A percentile compares a stretch with the other conserved stretches of the same genome.
Conservation (phyloP, 1,140 invertebrate species). For the Muscidifurax raptorellus region DNA sequence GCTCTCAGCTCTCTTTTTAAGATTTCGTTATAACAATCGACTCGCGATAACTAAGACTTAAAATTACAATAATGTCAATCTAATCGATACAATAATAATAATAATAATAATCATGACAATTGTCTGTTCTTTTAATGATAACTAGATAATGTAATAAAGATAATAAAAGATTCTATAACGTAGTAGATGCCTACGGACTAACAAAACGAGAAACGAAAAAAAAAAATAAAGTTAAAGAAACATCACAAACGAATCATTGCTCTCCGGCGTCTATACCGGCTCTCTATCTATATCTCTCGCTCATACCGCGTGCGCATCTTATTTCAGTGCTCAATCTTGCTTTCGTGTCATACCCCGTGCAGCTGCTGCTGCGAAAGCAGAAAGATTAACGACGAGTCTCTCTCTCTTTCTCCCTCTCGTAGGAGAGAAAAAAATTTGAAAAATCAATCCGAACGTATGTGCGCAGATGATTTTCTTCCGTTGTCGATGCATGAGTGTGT, state of each 20-base stretch:
- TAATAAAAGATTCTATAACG: constrained; percentile 44
- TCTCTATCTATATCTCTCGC: not conserved
- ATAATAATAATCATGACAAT: not conserved
- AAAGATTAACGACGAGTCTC: constrained; percentile 25
- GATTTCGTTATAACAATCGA: constrained; percentile 21
- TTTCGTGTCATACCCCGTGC: not conserved
- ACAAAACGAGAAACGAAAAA: constrained; percentile 36
- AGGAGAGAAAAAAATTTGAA: not conserved
- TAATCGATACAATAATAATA: constrained; percentile 28
- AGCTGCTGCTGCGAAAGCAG: not conserved
- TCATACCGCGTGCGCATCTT: not conserved
- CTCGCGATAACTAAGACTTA: constrained; percentile 27
- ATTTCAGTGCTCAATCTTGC: not conserved
- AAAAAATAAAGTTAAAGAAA: constrained; percentile 41
- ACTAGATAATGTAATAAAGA: constrained; percentile 24
- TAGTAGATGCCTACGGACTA: constrained; percentile 27
- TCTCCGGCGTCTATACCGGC: constrained; percentile 27
- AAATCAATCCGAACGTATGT: not conserved
- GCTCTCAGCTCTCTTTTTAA: constrained; percentile 2
- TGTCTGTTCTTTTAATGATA: not conserved
- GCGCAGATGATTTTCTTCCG: not conserved
- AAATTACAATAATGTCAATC: constrained; percentile 3
- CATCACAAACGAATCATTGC: constrained; percentile 48
- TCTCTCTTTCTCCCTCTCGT: not conserved
- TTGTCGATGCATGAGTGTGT: too few relatives aligned